Base-by-base conservation (phyloP, 2,888 invertebrate species). In the Uloborus plumipes region DNA sequence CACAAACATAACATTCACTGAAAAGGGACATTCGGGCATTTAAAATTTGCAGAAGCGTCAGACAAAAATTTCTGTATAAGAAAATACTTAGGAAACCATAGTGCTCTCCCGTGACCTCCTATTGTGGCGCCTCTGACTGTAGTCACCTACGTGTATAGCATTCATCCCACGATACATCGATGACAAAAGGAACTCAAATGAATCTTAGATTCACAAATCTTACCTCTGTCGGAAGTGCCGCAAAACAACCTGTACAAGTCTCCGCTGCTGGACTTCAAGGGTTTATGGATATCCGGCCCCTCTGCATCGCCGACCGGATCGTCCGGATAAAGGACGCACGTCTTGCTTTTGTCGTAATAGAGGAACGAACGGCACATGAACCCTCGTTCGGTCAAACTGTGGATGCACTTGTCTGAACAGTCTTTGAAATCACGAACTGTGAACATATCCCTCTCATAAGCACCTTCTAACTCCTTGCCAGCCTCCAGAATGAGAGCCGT, bases 321-420 rank as follows among this genome's bases (percentile, higher is more conserved):
- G 89, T 96, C 96, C 89, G 96, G 96, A 0, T 95, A 95, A 59
- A 96, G 91, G n/a, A 95, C 94, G 87, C 96, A 96, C 87, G 94
- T 93, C 75, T 94, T 93, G 3, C 94, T 94, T 91, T 94, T 93
- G 86, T 95, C 95, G 87, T 96, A 95, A 88, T 94, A 96, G 88
- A 95, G 95, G 62, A 96, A 93, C 2, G 96, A 95, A 18, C 86
- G 79, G 70, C 86, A 86, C 62, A 86, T 70, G 72, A 86, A 86
- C 4, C 86, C 86, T 6, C 84, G 65, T 58, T 86, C 85, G 3
- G 84, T 85, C 49, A 86, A 50, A 22, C 85, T 85, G 15, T 84
- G 84, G n/a, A 84, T 70, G 73, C 86, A 86, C 16, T 82, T 71
- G 51, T 83, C 85, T 6, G 86, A 86, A 62, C 86, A 86, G 18